phyloP scores from a whole-genome alignment of 1,140 invertebrate species.

The Tetragnatha versicolor region DNA sequence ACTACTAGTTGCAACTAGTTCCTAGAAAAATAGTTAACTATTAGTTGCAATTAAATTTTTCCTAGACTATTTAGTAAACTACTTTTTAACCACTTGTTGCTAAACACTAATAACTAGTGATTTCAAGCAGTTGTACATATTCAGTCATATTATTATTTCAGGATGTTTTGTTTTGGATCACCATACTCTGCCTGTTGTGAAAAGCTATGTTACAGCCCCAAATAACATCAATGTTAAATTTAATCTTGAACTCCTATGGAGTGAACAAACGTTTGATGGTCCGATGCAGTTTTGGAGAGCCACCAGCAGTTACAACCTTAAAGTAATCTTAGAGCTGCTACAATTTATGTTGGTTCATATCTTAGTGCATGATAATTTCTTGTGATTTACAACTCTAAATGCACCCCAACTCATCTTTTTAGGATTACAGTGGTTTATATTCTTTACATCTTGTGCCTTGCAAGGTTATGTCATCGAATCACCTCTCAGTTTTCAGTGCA shows the following conservation, averaged over 20 bases:
- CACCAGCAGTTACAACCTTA: constrained; percentile 63
- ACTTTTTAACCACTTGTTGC: no score
- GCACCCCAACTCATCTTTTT: no score
- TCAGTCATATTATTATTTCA: constrained; percentile 46
- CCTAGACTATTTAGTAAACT: no score
- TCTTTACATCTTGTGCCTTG: constrained; percentile 65
- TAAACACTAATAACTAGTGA: no score
- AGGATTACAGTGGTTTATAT: constrained; percentile 66
- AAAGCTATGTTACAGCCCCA: constrained; percentile 62
- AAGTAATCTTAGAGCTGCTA: constrained; percentile 29
- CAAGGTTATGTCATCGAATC: constrained; percentile 61
- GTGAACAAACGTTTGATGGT: constrained; percentile 66
- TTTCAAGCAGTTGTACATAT: no score
- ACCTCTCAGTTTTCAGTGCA: constrained; percentile 58
- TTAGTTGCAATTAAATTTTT: no score
- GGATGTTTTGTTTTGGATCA: constrained; percentile 65
- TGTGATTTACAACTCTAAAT: no score
- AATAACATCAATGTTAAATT: constrained; percentile 61
- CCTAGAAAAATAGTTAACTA: no score
- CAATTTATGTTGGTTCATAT: no score
- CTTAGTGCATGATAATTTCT: no score
- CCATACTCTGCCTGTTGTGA: constrained; percentile 59
- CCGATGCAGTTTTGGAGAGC: constrained; percentile 67
- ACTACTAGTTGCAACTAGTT: no score
- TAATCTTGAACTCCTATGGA: constrained; percentile 65